A percentile compares a stretch with the other conserved stretches of the same genome.
phyloP scores from a whole-genome alignment of 2,888 invertebrate species.

The Cheilosia soror region DNA sequence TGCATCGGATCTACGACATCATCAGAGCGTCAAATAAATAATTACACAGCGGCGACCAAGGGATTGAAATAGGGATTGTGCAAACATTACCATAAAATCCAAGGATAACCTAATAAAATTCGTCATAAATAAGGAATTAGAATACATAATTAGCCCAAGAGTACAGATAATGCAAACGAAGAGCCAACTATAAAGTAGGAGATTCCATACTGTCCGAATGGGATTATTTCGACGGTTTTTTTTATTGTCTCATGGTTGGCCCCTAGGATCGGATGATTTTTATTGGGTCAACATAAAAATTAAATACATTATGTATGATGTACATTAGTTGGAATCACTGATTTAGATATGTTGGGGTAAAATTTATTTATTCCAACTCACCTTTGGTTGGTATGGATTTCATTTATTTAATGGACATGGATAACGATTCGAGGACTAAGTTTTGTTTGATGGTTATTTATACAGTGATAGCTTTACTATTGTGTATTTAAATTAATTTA shows the following conservation, averaged over 20 bases:
- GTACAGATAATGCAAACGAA: conserved; percentile 10
- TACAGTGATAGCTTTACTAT: too few species aligned
- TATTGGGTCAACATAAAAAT: conserved; percentile 33
- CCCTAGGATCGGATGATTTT: neutral
- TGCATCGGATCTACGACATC: conserved; percentile 63
- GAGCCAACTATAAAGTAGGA: neutral
- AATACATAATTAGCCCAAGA: conserved; percentile 56
- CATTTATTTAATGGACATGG: conserved; percentile 26
- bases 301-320: conserved; percentile 1
- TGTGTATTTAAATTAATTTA: too few species aligned
- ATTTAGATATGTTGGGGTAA: conserved; percentile 34
- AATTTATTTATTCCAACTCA: conserved; percentile 38
- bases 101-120: conserved; percentile 71
- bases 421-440: neutral
- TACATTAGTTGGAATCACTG: conserved; percentile 35
- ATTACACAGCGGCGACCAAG: conserved; percentile 51
- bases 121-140: conserved; percentile 72
- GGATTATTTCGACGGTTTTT: conserved; percentile 28
- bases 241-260: neutral
- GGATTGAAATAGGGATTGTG: conserved; percentile 41
- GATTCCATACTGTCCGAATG: conserved; percentile 8
- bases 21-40: conserved; percentile 66
- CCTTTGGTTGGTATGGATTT: conserved; percentile 33
- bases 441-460: too few species aligned
- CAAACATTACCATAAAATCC: conserved; percentile 68